Evolutionary conservation across 2,113 vertebrate species (phyloP).

Genomic region (Neoarius graeffei): DNA sequence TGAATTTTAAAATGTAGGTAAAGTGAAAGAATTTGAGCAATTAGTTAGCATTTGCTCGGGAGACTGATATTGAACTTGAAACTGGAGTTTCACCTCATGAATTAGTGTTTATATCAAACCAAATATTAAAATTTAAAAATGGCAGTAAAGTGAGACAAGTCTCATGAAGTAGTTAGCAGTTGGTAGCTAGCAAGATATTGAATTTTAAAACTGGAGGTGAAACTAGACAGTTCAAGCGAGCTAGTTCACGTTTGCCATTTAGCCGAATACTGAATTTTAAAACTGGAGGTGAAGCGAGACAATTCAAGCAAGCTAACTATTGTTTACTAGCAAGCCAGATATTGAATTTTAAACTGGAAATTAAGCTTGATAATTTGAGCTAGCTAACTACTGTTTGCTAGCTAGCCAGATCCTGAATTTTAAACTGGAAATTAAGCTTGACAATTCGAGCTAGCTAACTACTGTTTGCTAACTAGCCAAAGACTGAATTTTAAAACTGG

Average conservation of each 20-base stretch:
- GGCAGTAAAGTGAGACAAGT: neutral
- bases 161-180: neutral
- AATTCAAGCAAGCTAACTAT: neutral
- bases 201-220: neutral
- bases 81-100: too few species aligned
- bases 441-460: neutral
- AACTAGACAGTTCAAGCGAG: neutral
- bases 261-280: neutral
- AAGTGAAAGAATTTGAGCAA: neutral
- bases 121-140: neutral
- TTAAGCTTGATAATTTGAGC: too few species aligned
- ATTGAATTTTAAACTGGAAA: too few species aligned
- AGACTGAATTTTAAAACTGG: neutral
- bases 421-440: neutral
- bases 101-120: neutral
- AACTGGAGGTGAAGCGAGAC: neutral
- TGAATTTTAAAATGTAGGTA: neutral
- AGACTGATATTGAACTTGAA: too few species aligned
- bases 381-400: neutral
- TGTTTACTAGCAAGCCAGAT: neutral
- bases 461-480: neutral
- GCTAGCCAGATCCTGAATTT: neutral
- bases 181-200: neutral
- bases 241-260: neutral
- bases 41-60: neutral